Evolutionary conservation across 2,797 vertebrate genomes (phyloP).

Genomic region (Limosa lapponica): DNA sequence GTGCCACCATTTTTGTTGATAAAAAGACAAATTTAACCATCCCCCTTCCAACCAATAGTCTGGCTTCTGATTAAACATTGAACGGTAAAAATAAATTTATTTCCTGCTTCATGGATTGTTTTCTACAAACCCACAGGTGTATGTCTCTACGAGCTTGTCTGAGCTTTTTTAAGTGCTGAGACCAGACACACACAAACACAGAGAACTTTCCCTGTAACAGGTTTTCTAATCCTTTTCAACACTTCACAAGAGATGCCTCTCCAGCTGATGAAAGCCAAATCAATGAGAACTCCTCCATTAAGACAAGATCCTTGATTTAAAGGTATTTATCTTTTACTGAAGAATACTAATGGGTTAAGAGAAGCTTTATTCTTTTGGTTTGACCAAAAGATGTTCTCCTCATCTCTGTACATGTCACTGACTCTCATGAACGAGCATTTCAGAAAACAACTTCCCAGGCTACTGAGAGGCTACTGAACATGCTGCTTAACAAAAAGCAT

Average conservation of each 20-base stretch:
- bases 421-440: not conserved
- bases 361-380: not conserved
- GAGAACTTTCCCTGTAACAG: not conserved
- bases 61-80: not conserved
- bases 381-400: not conserved
- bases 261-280: not conserved
- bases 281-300: not conserved
- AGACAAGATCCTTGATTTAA: not conserved
- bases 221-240: not conserved
- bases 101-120: not conserved
- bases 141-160: not conserved
- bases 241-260: not conserved
- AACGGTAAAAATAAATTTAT: not conserved
- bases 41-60: not conserved
- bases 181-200: not conserved
- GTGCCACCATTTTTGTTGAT: not conserved
- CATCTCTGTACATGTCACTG: not conserved
- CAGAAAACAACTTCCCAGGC: not conserved
- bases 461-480: not conserved
- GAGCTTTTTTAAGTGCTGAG: not conserved
- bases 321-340: not conserved
- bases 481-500: not conserved
- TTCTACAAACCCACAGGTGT: not conserved
- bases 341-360: not conserved
- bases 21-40: not conserved